Percentiles rank a stretch among this genome's conserved stretches.
These are phyloP conservation scores for Ondatra zibethicus DNA, from an alignment of 2,113 vertebrate genomes.

Conservation along the genomic window DNA sequence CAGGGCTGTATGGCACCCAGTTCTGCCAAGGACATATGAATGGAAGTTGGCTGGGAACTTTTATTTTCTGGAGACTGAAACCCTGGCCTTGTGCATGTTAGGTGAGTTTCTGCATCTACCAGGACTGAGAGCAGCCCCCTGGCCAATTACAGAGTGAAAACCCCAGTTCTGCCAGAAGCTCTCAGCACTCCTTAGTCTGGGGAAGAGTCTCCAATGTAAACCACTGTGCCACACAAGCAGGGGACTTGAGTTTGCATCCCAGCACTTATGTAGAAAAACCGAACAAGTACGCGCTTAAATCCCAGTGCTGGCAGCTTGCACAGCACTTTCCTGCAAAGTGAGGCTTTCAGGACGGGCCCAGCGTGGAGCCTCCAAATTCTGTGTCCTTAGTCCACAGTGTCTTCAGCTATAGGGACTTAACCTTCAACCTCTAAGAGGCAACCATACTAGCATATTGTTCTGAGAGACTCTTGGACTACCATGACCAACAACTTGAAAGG, in stretches of 20 bases:
- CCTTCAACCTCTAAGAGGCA: background rate
- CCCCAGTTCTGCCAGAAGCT: background rate
- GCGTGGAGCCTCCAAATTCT: background rate
- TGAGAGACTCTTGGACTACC: background rate
- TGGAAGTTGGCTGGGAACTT: background rate
- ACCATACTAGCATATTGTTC: background rate
- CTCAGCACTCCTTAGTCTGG: background rate
- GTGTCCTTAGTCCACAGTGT: background rate
- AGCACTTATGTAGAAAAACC: background rate
- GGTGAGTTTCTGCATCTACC: background rate
- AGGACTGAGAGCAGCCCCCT: background rate
- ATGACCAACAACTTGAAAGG: background rate
- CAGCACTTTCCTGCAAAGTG: background rate
- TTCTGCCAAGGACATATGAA: background rate
- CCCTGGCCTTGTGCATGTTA: background rate
- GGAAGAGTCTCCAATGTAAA: background rate
- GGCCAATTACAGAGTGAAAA: background rate
- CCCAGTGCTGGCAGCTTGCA: background rate
- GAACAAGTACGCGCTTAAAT: background rate
- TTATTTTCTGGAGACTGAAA: background rate
- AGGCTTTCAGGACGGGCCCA: background rate
- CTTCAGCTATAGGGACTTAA: background rate
- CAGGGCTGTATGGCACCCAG: background rate
- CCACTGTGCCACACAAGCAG: background rate
- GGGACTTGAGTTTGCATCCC: background rate